Base-by-base conservation (phyloP, 53 echinoderm and acorn worm genomes). In the Pentamera pediparva region DNA sequence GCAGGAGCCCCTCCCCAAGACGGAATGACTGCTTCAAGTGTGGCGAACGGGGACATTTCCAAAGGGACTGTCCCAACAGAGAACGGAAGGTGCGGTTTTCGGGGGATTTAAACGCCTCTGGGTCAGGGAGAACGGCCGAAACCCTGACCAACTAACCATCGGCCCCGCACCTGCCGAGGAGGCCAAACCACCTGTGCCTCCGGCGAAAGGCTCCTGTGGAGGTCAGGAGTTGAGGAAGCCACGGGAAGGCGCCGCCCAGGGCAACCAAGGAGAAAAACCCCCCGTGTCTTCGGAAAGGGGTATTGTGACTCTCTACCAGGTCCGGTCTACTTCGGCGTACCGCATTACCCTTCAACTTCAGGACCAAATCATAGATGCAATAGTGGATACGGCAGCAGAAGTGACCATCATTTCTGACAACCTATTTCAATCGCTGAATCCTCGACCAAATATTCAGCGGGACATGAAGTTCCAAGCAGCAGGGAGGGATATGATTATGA, bases 311-410 rank as follows among this genome's bases (percentile, higher is more conserved):
- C n/a, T n/a, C n/a, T n/a, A n/a, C n/a, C n/a, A n/a, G n/a, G n/a
- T n/a, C n/a, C n/a, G n/a, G n/a, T 27, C 13, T 13, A 26, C 18
- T 4, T 37, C 35, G 10, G 38, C 12, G 9, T 4, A 64, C 9
- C 20, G 6, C 6, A 56, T 39, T 21, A 55, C 49, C 45, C 39
- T 71, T 3, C 53, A 56, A 36, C 56, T 3, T n/a, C n/a, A n/a
- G n/a, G n/a, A n/a, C n/a, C n/a, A n/a, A n/a, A n/a, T n/a, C 64
- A 51, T n/a, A n/a, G n/a, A n/a, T n/a, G n/a, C 87, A 12, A 63
- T 82, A 15, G 78, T 86, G 21, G 86, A 86, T 70, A 76, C 69
- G 12, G 76, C 81, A 15, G 69, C 70, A 5, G 77, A 77, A 25
- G 77, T 77, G 21, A 77, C 69, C 25, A 76, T 83, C 9, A 77